Base-by-base conservation (phyloP, 2,888 invertebrate species). In the Fragum sueziense region DNA sequence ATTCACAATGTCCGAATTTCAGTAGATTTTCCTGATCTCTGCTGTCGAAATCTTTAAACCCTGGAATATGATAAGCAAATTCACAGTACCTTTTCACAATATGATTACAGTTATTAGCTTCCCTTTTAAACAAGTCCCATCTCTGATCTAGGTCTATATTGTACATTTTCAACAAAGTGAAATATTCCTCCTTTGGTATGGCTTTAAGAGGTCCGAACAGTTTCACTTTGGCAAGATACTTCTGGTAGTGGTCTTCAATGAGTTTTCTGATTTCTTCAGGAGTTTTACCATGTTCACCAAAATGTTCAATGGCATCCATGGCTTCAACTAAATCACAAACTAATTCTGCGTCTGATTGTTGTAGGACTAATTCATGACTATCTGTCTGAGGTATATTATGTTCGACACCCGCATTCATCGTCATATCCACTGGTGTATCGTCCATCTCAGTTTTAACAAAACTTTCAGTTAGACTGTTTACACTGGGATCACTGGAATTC, bases 161-260 rank as follows among this genome's bases (percentile, higher is more conserved):
- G 68, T 81, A 73, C 61, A 81, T 62, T 59, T 80, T 81, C 27
- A 84, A 59, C 14, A 84, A 68, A 11, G 80, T 81, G 47, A 81
- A 84, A 61, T 79, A 84, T 41, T 84, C 84, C n/a, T 84, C 81
- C 41, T 81, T 79, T 14, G 84, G 81, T 27, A 84, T 82, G 11
- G 81, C 81, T 62, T 68, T 76, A 17, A 84, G 33, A 27, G 81
- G 77, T n/a, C 84, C 84, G 69, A 84, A 79, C n/a, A 84, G 70
- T 68, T 82, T 78, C 1, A 78, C 76, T 69, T 82, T 81, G 3
- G 79, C 73, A 27, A 76, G 52, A 41, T 84, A 84, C 27, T 70
- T 73, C 27, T 84, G 79, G 62, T 84, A 82, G 74, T 84, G 84
- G 34, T 81, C 78, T 14, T 71, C 70, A 20, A 84, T 79, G 11